Evolutionary conservation across 2,888 invertebrate species (phyloP).

Genomic region (Strigamia transsilvanica): DNA sequence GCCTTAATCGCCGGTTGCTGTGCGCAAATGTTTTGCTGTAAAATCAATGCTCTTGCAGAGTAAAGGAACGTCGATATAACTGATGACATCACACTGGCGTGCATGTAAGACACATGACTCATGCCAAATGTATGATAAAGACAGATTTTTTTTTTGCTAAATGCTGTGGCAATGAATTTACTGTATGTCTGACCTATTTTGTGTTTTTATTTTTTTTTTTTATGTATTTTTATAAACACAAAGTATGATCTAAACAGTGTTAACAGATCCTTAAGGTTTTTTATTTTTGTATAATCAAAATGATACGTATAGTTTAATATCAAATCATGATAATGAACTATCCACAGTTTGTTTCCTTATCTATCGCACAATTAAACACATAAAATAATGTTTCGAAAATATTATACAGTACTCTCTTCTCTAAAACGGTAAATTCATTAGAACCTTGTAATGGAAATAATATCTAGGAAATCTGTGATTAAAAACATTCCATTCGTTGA

Average conservation of each 20-base stretch:
- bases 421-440: too few species aligned
- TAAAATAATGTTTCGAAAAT: too few species aligned
- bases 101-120: background rate
- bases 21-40: constrained; percentile 13
- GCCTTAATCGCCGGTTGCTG: background rate
- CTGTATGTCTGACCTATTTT: background rate
- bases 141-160: background rate
- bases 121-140: background rate
- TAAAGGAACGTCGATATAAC: constrained; percentile 30
- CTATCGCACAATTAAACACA: too few species aligned
- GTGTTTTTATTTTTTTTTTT: background rate
- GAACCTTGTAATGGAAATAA: too few species aligned
- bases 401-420: too few species aligned
- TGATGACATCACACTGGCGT: constrained; percentile 24
- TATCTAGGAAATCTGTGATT: too few species aligned
- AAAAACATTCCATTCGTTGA: too few species aligned
- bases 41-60: constrained; percentile 17
- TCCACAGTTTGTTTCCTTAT: too few species aligned
- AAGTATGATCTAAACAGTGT: background rate
- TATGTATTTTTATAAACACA: background rate
- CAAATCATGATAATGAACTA: too few species aligned
- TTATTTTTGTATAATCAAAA: too few species aligned
- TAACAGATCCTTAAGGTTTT: too few species aligned
- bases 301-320: too few species aligned
- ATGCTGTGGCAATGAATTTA: background rate